A percentile compares a stretch with the other conserved stretches of the same genome.
These are phyloP conservation scores for Xenops minutus DNA, from an alignment of 2,797 vertebrate species.

Conservation along the genomic window DNA sequence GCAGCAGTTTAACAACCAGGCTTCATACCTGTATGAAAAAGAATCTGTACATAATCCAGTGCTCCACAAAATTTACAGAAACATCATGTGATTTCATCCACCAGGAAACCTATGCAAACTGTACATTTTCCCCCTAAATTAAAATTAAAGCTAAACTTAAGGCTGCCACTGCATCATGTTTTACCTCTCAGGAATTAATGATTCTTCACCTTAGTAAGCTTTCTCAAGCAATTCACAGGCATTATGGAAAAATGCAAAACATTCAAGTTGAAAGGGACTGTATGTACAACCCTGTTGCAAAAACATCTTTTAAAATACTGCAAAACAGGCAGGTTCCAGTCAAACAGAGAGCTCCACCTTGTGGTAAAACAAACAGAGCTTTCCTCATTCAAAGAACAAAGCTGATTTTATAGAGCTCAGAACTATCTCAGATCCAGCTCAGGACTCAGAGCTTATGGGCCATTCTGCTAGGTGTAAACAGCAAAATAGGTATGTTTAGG, in stretches of 20 bases:
- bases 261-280: neutral
- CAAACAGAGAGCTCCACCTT: conserved; percentile 22
- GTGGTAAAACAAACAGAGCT: neutral
- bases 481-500: neutral
- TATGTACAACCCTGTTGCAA: neutral
- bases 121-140: neutral
- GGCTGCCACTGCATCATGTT: neutral
- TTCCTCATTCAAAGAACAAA: neutral
- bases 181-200: neutral
- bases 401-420: neutral
- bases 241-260: neutral
- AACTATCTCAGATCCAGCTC: neutral
- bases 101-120: neutral
- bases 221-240: neutral
- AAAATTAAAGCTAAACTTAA: neutral
- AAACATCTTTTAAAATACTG: neutral
- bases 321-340: neutral
- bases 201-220: neutral
- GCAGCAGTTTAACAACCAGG: neutral
- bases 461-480: neutral
- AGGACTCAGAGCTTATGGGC: neutral
- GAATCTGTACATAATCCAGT: neutral
- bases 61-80: neutral
- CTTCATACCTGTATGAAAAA: neutral
- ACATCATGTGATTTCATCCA: neutral